A percentile compares a stretch with the other conserved stretches of the same genome.
phyloP scores from a whole-genome alignment of 2,888 invertebrate genomes.

The Hirudinaria manillensis region DNA sequence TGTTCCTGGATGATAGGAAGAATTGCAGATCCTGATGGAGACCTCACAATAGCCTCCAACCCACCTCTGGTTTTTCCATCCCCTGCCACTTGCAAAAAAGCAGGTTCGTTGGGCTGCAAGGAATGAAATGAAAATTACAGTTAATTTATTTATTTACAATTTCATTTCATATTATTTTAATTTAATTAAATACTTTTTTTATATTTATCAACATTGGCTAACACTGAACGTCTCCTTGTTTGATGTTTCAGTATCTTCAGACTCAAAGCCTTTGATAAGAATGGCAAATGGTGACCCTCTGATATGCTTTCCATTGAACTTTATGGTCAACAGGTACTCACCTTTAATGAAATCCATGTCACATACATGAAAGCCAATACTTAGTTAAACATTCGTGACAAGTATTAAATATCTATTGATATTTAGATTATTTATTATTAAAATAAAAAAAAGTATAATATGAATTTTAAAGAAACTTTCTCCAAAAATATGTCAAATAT shows the following conservation, averaged over 20 bases:
- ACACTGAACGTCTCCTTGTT: background rate
- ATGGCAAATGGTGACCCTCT: conserved; percentile 83
- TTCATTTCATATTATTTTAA: background rate
- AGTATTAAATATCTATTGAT: no score
- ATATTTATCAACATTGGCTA: background rate
- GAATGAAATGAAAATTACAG: background rate
- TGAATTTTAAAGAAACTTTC: no score
- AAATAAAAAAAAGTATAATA: no score
- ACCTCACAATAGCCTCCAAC: conserved; percentile 1
- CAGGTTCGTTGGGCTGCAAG: conserved; percentile 12
- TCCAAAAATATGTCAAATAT: no score
- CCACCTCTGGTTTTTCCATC: background rate
- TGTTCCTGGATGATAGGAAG: conserved; percentile 17
- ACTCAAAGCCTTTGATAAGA: background rate
- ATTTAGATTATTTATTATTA: no score
- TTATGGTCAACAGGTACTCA: conserved; percentile 89
- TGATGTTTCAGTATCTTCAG: background rate
- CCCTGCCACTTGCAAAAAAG: background rate
- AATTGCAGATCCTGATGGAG: background rate
- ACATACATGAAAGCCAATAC: no score
- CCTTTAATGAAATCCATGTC: conserved; percentile 58
- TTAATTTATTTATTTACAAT: background rate
- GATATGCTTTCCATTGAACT: conserved; percentile 96
- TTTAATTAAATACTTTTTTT: background rate
- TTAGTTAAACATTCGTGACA: no score